Evolutionary conservation across 2,797 vertebrate species (phyloP), one percentile per base, ranked within the genome.

Genomic region (Muraenolepis orangiensis): DNA sequence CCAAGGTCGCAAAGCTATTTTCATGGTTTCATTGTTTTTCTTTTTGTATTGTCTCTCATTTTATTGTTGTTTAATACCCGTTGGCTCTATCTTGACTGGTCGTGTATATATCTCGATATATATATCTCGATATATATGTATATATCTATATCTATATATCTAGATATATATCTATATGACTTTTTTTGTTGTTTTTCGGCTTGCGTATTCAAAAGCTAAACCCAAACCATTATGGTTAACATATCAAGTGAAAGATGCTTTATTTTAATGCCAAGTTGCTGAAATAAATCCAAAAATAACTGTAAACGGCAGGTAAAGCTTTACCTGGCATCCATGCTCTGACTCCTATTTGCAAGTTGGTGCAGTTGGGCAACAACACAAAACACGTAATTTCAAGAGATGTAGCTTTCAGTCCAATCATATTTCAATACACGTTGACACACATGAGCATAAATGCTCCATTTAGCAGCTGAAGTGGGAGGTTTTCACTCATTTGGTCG

Each of bases 121-220:
- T n/a, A n/a, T n/a, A n/a, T n/a, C n/a, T n/a, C n/a, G n/a, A n/a
- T n/a, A n/a, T n/a, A n/a, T n/a, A n/a, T n/a, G n/a, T n/a, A n/a
- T n/a, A n/a, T n/a, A n/a, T n/a, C n/a, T n/a, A n/a, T n/a, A n/a
- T n/a, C n/a, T n/a, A n/a, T n/a, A n/a, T n/a, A n/a, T n/a, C n/a
- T n/a, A n/a, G n/a, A n/a, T n/a, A n/a, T n/a, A n/a, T n/a, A n/a
- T n/a, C n/a, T n/a, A n/a, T n/a, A n/a, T n/a, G n/a, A n/a, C n/a
- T n/a, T 91, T 87, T 89, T 88, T 86, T 66, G 74, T 80, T 71
- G 77, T 80, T 85, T n/a, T 23, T 66, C 84, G 84, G 88, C 57
- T 90, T 86, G 71, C 30, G 79, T 74, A 73, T 31, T 38, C 82
- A 78, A 84, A 75, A 73, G 76, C 69, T 78, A 79, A n/a, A 84